Conservation (phyloP, 2,797 vertebrate genomes). For the Eulemur coronatus region DNA sequence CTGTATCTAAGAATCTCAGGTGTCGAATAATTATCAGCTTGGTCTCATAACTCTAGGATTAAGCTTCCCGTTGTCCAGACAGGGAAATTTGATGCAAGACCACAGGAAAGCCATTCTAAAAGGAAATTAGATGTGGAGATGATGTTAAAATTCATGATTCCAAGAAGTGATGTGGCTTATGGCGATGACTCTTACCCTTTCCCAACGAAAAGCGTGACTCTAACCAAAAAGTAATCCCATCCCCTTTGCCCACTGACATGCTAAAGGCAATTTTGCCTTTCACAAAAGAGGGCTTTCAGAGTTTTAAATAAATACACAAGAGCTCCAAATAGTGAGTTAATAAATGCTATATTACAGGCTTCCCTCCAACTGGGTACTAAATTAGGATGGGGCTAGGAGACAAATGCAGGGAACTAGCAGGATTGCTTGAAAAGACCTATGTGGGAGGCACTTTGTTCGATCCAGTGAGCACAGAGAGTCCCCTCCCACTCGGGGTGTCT, state of each 20-base stretch:
- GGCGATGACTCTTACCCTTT: neutral
- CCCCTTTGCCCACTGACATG: neutral
- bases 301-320: conserved; percentile 30
- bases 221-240: neutral
- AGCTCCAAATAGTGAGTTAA: neutral
- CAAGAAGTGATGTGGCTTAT: neutral
- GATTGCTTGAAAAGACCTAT: conserved; percentile 1
- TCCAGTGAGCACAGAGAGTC: conserved; percentile 19
- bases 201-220: neutral
- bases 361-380: neutral
- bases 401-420: neutral
- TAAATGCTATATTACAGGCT: neutral
- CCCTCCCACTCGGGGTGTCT: conserved; percentile 62
- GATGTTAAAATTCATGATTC: conserved; percentile 45
- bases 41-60: conserved; percentile 7
- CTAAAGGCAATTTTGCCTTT: neutral
- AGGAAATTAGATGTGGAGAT: conserved; percentile 29
- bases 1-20: neutral
- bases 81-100: neutral
- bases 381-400: neutral
- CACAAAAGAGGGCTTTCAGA: neutral
- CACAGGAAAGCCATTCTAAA: neutral
- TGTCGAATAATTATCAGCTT: conserved; percentile 16
- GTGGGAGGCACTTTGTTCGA: conserved; percentile 37
- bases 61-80: neutral